phyloP scores from a whole-genome alignment of 2,888 invertebrate genomes.

The Saturnia pavonia region DNA sequence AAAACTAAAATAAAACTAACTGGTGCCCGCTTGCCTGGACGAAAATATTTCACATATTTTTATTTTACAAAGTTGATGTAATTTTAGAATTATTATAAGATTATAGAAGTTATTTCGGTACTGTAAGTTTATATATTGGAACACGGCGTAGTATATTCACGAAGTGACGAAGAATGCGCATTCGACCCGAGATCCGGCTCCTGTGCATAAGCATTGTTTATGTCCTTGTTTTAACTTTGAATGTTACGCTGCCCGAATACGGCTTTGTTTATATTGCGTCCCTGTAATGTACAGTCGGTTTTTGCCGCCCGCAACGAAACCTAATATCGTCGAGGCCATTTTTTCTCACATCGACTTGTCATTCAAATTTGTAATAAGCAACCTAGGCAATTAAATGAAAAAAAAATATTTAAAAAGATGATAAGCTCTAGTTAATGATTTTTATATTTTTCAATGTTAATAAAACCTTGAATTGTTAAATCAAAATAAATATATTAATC shows the following conservation, averaged over 20 bases:
- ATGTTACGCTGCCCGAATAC: background rate
- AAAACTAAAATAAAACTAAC: no score
- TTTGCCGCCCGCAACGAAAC: background rate
- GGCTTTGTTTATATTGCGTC: constrained; percentile 1
- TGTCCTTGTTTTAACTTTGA: constrained; percentile 22
- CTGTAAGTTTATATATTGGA: background rate
- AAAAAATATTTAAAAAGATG: no score
- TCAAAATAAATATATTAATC: no score
- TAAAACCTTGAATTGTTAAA: no score
- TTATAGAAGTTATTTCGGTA: background rate
- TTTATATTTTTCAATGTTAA: no score
- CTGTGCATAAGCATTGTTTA: constrained; percentile 24
- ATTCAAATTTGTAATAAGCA: no score
- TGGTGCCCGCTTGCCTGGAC: no score
- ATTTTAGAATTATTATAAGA: no score
- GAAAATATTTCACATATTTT: no score
- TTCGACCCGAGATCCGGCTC: constrained; percentile 41
- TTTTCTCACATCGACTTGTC: background rate
- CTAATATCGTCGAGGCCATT: background rate
- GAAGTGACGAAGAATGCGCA: constrained; percentile 38
- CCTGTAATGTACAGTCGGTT: background rate
- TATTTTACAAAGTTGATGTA: no score
- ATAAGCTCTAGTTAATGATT: no score
- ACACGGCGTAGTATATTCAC: constrained; percentile 26
- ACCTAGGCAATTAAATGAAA: no score